phyloP scores from a whole-genome alignment of 2,113 vertebrate genomes.

The Rattus norvegicus region GRCr8 NC_086032.1:74826001-74826500 shows the following conservation, averaged over 20 bases:
- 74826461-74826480: no score
- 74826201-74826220: background rate
- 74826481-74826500: background rate
- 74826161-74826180: background rate
- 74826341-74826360: background rate
- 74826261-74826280: background rate
- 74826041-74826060: background rate
- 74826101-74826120: background rate
- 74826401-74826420: background rate
- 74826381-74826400: background rate
- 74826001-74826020: background rate
- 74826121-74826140: background rate
- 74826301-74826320: background rate
- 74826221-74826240: background rate
- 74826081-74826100: background rate
- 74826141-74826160: background rate
- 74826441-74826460: background rate
- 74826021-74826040: background rate
- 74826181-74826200: background rate
- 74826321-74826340: background rate
- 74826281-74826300: background rate
- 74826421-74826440: background rate
- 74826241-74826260: background rate
- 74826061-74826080: background rate
- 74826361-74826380: background rate